Base-by-base conservation (phyloP, 2,113 vertebrate species). In the Castor canadensis region DNA sequence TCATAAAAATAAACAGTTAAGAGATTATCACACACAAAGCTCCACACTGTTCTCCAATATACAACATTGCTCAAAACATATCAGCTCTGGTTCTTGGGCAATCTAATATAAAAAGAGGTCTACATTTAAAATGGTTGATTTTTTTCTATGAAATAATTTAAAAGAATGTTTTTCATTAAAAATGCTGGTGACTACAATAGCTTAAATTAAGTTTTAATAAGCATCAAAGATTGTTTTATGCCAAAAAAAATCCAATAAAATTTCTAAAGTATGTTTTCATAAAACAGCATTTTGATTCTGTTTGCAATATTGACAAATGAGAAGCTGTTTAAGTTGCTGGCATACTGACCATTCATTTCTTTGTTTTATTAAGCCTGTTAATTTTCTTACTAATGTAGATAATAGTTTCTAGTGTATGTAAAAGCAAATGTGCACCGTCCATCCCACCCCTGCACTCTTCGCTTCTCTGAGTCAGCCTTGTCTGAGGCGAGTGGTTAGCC, bases 201-300 rank as follows among this genome's bases (percentile, higher is more conserved):
- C 87, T 97, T 96, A 93, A 96, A 94, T 93, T 97, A 88, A 89
- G 24, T 64, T 93, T 97, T 98, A 97, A 92, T 16, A 97, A 95
- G 64, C 77, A 95, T 94, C 40, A 89, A 87, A 66, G 56, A 82
- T 94, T 89, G 79, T 94, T 98, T 97, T 95, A 96, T 85, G 93
- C 96, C 76, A 91, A 95, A 79, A 94, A 81, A 86, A 97, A 83
- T 77, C 45, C 56, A 81, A 32, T 97, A 91, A 96, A 93, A 24
- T 87, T 92, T 80, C 89, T 94, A 83, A 96, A 97, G 43, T 80
- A 76, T 19, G 0, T 91, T 93, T 98, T 97, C 72, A 86, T 86
- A 85, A 88, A 88, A 81, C 49, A 80, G 54, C 72, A 79, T 72
- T 91, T 97, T 93, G 85, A 82, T 96, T 96, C 24, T 13, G 0